Evolutionary conservation across 2,888 invertebrate species (phyloP).

Genomic region (Hyppa rectilinea): DNA sequence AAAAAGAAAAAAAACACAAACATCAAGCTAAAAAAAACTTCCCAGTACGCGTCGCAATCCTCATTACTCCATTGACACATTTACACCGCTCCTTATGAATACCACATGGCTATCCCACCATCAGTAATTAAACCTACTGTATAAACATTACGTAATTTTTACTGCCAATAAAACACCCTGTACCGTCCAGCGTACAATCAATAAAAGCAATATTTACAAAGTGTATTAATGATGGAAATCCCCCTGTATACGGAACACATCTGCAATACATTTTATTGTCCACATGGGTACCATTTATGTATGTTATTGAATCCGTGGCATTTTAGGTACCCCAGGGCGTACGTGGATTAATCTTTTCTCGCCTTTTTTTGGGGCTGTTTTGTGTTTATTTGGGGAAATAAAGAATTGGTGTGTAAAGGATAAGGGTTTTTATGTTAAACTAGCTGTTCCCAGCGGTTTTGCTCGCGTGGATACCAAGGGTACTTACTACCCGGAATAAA

Average conservation of each 20-base stretch:
- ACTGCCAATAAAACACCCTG: slow-evolving; percentile 57
- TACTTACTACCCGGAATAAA: no score
- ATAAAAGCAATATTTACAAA: slow-evolving; percentile 71
- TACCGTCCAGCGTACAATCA: slow-evolving; percentile 58
- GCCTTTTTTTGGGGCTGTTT: slow-evolving; percentile 45
- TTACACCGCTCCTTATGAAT: slow-evolving; percentile 28
- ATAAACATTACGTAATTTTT: slow-evolving; percentile 55
- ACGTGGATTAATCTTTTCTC: slow-evolving; percentile 63
- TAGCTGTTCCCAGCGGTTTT: no score
- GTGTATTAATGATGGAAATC: slow-evolving; percentile 78
- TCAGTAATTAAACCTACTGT: slow-evolving; percentile 48
- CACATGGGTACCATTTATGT: slow-evolving; percentile 77
- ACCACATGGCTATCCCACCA: slow-evolving; percentile 45
- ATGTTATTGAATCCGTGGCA: slow-evolving; percentile 68
- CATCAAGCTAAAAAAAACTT: not conserved
- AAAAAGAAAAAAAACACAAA: no score
- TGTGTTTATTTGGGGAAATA: slow-evolving; percentile 51
- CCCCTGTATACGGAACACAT: slow-evolving; percentile 68
- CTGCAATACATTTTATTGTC: slow-evolving; percentile 77
- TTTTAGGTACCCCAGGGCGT: slow-evolving; percentile 59
- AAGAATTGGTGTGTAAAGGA: slow-evolving; percentile 33
- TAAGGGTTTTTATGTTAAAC: slow-evolving; percentile 20
- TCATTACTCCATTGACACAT: slow-evolving; percentile 53
- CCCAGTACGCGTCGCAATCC: not conserved
- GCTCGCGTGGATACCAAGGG: no score